Base-by-base conservation (phyloP, 1,140 invertebrate species). In the Chymomyza costata region DNA sequence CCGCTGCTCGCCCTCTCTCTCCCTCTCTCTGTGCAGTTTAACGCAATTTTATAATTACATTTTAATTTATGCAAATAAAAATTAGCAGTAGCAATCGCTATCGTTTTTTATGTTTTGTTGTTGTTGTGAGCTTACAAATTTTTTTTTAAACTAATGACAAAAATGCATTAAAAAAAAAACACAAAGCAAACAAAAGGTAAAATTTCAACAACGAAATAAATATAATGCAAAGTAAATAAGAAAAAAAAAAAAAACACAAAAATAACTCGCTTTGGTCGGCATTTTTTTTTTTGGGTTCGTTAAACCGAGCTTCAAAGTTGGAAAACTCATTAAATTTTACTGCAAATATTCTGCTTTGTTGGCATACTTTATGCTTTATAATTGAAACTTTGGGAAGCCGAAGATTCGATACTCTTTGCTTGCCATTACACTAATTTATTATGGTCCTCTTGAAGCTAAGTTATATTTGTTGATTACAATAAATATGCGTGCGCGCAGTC, bases 51-150 rank as follows among this genome's bases (percentile, higher is more conserved):
- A 78, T 78, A 78, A 78, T 78, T 78, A 71, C 71, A 78, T 78
- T 78, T 78, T 78, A 78, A 78, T 78, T 78, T 78, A 78, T 78
- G 71, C 73, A 78, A 78, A 78, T 78, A 78, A 68, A 76, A 76
- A 71, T 80, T 78, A 71, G 51, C 60, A 51, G 45, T 48, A 60
- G 71, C 54, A 52, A 8, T 21, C 7, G 7, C 13, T 40, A 44
- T n/a, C n/a, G n/a, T 55, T 45, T 38, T 14, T 31, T 11, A 7
- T 8, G 2, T 54, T 13, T 39, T 31, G 55, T 59, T 34, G n/a
- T n/a, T n/a, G n/a, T n/a, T 41, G 10, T 25, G 14, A 16, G 14
- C 8, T 25, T 25, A 25, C 8, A 35, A 19, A 15, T 65, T 62
- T 73, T 73, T 74, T 47, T 39, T 68, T 64, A 31, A 66, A 76